Percentiles rank a stretch among this genome's conserved stretches.
Conservation (phyloP, 2,113 vertebrate species). For the Percopsis transmontana region DNA sequence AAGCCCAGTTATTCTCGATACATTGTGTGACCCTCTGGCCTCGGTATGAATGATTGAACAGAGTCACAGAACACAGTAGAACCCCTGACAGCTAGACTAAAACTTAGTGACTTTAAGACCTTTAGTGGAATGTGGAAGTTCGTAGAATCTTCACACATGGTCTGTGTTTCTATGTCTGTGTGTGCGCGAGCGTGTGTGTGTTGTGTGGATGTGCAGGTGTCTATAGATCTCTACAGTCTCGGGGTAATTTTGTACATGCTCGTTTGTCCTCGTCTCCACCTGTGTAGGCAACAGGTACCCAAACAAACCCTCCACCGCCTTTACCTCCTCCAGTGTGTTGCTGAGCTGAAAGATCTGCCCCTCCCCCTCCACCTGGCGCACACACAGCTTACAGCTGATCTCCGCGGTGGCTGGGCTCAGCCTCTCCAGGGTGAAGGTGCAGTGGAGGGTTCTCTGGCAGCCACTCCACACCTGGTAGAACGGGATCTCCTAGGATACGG, state of each 20-base stretch:
- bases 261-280: neutral
- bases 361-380: slow-evolving; percentile 92
- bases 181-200: no score
- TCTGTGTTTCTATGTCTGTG: neutral
- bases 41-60: slow-evolving; percentile 67
- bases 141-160: slow-evolving; percentile 1
- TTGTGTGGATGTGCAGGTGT: no score
- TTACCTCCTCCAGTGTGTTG: slow-evolving; percentile 80
- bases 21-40: slow-evolving; percentile 55
- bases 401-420: slow-evolving; percentile 85
- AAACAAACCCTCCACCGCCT: no score
- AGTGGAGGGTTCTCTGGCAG: slow-evolving; percentile 90
- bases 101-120: slow-evolving; percentile 52
- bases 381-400: slow-evolving; percentile 91
- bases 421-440: slow-evolving; percentile 91
- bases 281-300: neutral
- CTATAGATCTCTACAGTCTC: neutral
- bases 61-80: slow-evolving; percentile 48
- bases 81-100: slow-evolving; percentile 27
- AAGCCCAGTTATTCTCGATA: slow-evolving; percentile 53
- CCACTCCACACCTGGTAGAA: slow-evolving; percentile 94
- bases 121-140: slow-evolving; percentile 29
- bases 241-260: slow-evolving; percentile 1
- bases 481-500: slow-evolving; percentile 85
- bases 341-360: slow-evolving; percentile 96